Evolutionary conservation across 2,113 vertebrate species (phyloP), one percentile per base, ranked within the genome.

Genomic region (Phaethon lepturus): DNA sequence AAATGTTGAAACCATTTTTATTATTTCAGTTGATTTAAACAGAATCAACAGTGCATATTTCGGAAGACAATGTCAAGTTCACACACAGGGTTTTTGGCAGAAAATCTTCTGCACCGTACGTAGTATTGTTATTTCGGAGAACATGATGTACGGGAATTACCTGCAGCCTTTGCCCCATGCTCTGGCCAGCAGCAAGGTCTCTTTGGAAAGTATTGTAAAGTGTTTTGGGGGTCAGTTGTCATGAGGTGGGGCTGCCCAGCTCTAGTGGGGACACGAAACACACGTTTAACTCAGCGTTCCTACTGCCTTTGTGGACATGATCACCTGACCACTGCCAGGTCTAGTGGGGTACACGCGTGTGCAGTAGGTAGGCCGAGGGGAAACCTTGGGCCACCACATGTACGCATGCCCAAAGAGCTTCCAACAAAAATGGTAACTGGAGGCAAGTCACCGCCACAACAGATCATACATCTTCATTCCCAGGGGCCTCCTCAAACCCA

Each of bases 281-380:
- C 5, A 4, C 0, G 2, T 42, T 17, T 45, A 90, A 17, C n/a
- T 59, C 52, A 40, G 60, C 1, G 7, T 20, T 50, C 40, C n/a
- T 23, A 5, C 5, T 35, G 31, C 11, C 18, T 88, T n/a, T 53
- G 45, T 3, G 17, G 53, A 56, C 7, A 2, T 2, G 12, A 75
- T 28, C 50, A 28, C 9, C 23, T 1, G 2, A 63, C 8, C 45
- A 15, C 59, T 16, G 20, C 31, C 71, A n/a, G 50, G 40, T 15
- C 58, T 40, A 35, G 81, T 0, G 0, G 73, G 52, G 50, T 5
- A 63, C 3, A 22, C 0, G 0, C 0, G 1, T 5, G 25, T 28
- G n/a, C 50, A 2, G 38, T 2, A 19, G 66, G 62, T 53, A 52
- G 85, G 42, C n/a, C 0, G 6, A 78, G n/a, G 22, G 38, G 74